A percentile compares a stretch with the other conserved stretches of the same genome.
Conservation (phyloP, 1,140 invertebrate genomes). For the Megalonaias nervosa region DNA sequence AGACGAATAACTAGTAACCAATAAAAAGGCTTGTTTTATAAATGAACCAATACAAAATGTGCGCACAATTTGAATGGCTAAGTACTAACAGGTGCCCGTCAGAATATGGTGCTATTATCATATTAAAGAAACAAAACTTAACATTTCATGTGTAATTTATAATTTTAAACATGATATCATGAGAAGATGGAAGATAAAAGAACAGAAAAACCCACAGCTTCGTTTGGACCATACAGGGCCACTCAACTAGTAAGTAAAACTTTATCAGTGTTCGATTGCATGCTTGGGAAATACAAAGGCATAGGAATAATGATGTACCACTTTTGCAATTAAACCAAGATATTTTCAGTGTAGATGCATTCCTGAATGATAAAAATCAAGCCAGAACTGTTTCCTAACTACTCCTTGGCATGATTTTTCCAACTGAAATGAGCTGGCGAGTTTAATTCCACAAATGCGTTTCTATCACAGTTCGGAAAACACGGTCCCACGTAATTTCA, state of each 20-base stretch:
- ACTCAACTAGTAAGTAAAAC: conserved; percentile 67
- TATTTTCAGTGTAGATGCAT: no score
- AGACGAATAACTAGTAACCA: conserved; percentile 21
- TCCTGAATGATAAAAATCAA: no score
- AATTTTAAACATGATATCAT: neutral
- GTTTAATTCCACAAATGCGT: no score
- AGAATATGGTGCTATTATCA: neutral
- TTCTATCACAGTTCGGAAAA: no score
- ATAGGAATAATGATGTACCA: no score
- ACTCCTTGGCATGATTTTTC: no score
- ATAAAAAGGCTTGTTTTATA: conserved; percentile 23
- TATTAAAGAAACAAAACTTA: neutral
- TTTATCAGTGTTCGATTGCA: no score
- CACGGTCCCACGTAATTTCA: no score
- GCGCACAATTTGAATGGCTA: conserved; percentile 42
- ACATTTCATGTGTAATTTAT: conserved; percentile 15
- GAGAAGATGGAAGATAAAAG: conserved; percentile 9
- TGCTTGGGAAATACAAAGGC: no score
- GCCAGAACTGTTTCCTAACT: no score
- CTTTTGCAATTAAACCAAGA: no score
- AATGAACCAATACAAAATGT: conserved; percentile 38
- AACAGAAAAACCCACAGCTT: conserved; percentile 30
- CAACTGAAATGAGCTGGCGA: no score
- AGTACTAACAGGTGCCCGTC: conserved; percentile 32
- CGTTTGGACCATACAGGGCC: conserved; percentile 67